A percentile compares a stretch with the other conserved stretches of the same genome.
phyloP scores from a whole-genome alignment of 2,888 invertebrate genomes.

The Eupeodes luniger region DNA sequence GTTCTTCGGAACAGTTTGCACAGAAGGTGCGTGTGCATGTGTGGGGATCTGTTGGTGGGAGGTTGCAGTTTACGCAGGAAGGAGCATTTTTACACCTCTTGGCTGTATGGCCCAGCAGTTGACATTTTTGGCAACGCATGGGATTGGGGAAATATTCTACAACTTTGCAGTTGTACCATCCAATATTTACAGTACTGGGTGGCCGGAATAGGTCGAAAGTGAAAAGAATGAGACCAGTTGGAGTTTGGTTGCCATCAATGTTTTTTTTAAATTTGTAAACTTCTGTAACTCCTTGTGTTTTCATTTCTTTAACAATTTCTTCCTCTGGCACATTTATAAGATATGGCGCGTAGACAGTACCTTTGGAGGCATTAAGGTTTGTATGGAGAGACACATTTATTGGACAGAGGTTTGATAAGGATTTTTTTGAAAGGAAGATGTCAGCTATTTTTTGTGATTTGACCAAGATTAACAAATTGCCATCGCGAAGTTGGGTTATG shows the following conservation, averaged over 20 bases:
- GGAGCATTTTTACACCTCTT: constrained; percentile 14
- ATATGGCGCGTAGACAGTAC: too few relatives aligned
- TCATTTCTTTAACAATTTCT: too few relatives aligned
- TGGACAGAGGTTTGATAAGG: background rate
- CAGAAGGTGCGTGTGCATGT: background rate
- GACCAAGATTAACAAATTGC: background rate
- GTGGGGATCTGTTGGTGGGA: background rate
- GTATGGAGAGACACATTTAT: background rate
- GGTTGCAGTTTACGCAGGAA: constrained; percentile 1
- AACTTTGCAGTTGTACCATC: constrained; percentile 29
- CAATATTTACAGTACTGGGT: constrained; percentile 16
- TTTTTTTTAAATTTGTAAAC: too few relatives aligned
- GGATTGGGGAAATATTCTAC: constrained; percentile 31
- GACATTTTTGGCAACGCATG: constrained; percentile 40
- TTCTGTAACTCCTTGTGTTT: too few relatives aligned
- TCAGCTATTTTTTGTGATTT: background rate
- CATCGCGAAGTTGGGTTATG: background rate
- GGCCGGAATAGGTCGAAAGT: constrained; percentile 46
- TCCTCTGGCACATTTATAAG: too few relatives aligned
- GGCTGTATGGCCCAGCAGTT: constrained; percentile 17
- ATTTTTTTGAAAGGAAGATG: background rate
- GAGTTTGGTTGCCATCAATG: background rate
- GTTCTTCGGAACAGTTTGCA: constrained; percentile 1
- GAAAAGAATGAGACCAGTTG: constrained; percentile 27
- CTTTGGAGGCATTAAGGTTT: background rate